phyloP scores from a whole-genome alignment of 2,113 vertebrate species.

The Aviceda subcristata region DNA sequence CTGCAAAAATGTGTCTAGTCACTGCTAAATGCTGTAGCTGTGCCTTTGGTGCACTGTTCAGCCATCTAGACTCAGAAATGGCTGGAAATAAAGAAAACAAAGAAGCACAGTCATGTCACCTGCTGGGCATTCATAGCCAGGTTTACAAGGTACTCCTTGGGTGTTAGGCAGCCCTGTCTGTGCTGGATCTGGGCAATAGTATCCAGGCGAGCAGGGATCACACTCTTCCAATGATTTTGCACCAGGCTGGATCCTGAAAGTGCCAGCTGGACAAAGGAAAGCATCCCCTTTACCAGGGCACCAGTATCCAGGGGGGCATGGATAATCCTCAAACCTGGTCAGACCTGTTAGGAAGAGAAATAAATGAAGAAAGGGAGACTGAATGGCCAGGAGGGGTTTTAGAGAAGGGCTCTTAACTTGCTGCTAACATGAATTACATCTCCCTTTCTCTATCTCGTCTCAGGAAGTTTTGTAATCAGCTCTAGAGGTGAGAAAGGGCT shows the following conservation, averaged over 20 bases:
- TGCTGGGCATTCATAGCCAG: constrained; percentile 84
- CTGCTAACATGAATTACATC: not conserved
- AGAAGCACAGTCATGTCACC: constrained; percentile 49
- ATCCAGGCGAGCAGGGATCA: constrained; percentile 78
- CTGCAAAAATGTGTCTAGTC: not conserved
- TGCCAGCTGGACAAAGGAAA: constrained; percentile 84
- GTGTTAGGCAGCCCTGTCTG: constrained; percentile 74
- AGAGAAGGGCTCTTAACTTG: rapidly evolving
- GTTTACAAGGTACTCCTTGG: constrained; percentile 78
- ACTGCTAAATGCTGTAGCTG: not conserved
- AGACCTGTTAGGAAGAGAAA: constrained; percentile 71
- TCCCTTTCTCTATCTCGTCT: not conserved
- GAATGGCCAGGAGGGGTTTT: not conserved
- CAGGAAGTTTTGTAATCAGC: not conserved
- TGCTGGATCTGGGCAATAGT: constrained; percentile 80
- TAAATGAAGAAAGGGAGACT: not conserved
- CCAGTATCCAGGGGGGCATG: constrained; percentile 87
- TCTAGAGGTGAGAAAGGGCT: not conserved
- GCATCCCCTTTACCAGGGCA: constrained; percentile 81
- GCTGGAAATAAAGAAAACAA: not conserved
- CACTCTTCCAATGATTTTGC: constrained; percentile 79
- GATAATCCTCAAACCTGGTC: constrained; percentile 70
- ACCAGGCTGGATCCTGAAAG: constrained; percentile 77
- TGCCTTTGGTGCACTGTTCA: not conserved
- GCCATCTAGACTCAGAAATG: not conserved